phyloP scores from a whole-genome alignment of 2,113 vertebrate species.

The Sinosuthora webbiana region DNA sequence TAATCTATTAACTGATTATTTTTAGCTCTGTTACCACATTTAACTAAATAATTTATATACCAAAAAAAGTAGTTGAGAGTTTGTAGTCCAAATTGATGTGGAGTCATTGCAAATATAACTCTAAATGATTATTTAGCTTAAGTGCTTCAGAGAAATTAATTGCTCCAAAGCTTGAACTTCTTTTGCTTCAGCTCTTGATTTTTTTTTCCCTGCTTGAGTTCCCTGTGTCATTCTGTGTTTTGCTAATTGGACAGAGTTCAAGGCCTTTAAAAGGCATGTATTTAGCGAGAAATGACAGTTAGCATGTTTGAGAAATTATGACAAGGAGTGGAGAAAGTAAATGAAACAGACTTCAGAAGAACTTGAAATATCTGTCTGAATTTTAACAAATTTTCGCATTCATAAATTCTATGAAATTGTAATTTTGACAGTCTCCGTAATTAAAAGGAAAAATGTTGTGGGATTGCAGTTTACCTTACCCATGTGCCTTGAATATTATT shows the following conservation, averaged over 20 bases:
- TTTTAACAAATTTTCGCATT: not conserved
- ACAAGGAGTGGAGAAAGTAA: not conserved
- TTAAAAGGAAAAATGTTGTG: not conserved
- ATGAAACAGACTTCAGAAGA: not conserved
- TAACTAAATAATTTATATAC: not conserved
- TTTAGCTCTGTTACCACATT: not conserved
- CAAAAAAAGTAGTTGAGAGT: not conserved
- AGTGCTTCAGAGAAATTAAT: not conserved
- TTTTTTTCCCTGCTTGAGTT: not conserved
- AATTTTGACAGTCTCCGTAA: not conserved
- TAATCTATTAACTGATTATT: not conserved
- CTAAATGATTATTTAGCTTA: not conserved
- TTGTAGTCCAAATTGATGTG: not conserved
- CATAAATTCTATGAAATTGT: not conserved
- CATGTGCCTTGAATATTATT: not conserved
- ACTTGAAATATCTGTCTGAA: not conserved
- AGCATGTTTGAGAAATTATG: not conserved
- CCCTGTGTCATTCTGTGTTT: not conserved
- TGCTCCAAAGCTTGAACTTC: not conserved
- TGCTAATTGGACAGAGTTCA: not conserved
- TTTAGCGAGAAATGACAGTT: slow-evolving; percentile 12
- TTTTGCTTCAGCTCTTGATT: not conserved
- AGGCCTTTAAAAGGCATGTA: slow-evolving; percentile 19
- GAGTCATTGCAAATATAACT: not conserved
- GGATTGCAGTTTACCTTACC: not conserved